phyloP scores from a whole-genome alignment of 35 echinoderm and acorn worm species.

The Holothuria glaberrima region DNA sequence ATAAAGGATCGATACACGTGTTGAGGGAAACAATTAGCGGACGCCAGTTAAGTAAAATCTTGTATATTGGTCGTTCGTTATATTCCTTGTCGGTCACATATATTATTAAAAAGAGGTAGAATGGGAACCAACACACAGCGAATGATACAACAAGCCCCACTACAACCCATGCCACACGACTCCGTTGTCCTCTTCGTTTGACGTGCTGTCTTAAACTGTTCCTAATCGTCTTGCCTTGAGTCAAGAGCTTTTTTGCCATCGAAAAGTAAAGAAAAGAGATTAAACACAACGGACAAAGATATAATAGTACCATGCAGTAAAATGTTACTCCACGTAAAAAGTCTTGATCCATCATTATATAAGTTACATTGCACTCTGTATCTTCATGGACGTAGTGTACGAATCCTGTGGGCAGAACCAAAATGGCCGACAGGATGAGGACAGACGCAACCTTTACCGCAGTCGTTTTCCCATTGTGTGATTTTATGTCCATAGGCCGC shows the following conservation, averaged over 20 bases:
- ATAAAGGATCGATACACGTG: constrained; percentile 1
- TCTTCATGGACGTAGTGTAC: background rate
- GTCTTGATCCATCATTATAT: background rate
- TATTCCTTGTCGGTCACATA: background rate
- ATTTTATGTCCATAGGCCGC: background rate
- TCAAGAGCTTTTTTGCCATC: background rate
- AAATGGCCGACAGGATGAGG: background rate
- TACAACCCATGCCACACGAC: background rate
- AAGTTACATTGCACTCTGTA: background rate
- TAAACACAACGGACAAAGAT: background rate
- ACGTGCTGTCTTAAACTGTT: background rate
- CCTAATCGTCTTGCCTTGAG: background rate
- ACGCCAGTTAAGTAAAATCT: background rate
- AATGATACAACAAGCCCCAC: constrained; percentile 16
- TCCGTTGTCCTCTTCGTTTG: background rate
- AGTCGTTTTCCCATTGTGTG: background rate
- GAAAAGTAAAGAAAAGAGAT: background rate
- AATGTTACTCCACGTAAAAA: background rate
- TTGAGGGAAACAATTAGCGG: background rate
- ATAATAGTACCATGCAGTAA: background rate
- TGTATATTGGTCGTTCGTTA: background rate
- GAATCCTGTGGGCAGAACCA: background rate
- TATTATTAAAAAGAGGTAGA: background rate
- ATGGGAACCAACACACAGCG: constrained; percentile 11
- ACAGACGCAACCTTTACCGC: background rate